Base-by-base conservation (phyloP, 2,888 invertebrate species). In the Muscina levida region DNA sequence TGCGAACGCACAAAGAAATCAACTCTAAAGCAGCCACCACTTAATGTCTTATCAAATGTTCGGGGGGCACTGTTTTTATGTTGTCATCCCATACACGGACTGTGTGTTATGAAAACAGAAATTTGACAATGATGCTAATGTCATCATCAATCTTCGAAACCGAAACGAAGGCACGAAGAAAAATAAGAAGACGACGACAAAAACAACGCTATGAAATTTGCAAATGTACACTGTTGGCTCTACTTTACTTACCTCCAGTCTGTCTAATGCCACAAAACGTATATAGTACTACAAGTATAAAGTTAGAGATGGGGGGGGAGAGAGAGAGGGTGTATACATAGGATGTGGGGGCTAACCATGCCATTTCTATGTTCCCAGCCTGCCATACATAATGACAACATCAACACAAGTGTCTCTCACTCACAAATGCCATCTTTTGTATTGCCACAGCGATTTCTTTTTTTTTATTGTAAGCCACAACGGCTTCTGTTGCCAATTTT, bases 71-170 rank as follows among this genome's bases (percentile, higher is more conserved):
- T 19, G 31, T 42, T 56, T 66, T 74, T 72, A 68, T 53, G 67
- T 72, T 72, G 59, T 74, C 56, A 59, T 59, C 56, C 67, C 56
- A 71, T 72, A 37, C 24, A 42, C 44, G 22, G 42, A 24, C 19
- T 62, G 31, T 68, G 19, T 62, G 74, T 74, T 67, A 74, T 65
- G 65, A 75, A 68, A 57, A 70, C 84, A 85, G 86, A 31, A 84
- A 84, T 83, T 85, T 84, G 86, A 86, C 87, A 88, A 88, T 87
- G 88, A 87, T 88, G 88, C 88, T 88, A 88, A 88, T 88, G 88
- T 88, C 88, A 88, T 88, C 88, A 88, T 88, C 88, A 88, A 88
- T 88, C 88, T 88, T 88, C 85, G 82, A 85, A 42, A 19, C 82
- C 71, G 81, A 85, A 86, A 82, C n/a, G n/a, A n/a, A 59, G 19